A percentile compares a stretch with the other conserved stretches of the same genome.
These are phyloP conservation scores for Platichthys stellatus DNA, from an alignment of 2,113 vertebrate genomes.

Conservation along the genomic window DNA sequence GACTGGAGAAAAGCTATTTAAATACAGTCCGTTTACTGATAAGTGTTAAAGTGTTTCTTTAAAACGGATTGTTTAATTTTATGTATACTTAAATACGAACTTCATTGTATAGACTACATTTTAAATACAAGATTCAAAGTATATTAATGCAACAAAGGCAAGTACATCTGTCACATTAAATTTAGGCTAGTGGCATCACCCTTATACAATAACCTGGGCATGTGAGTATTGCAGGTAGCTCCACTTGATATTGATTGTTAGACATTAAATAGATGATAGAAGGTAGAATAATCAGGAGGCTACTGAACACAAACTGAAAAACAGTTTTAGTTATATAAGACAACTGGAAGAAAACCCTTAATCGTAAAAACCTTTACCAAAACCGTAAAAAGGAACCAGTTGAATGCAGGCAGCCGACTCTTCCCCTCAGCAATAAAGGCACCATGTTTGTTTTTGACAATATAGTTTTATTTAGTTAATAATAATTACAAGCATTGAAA, in stretches of 20 bases:
- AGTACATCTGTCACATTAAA: neutral
- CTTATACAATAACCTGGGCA: neutral
- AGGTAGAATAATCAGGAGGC: neutral
- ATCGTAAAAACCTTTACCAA: no score
- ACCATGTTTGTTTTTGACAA: slow-evolving; percentile 43
- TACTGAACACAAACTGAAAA: neutral
- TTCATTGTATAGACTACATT: no score
- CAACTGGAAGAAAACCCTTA: neutral
- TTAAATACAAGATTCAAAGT: no score
- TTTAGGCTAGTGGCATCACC: neutral
- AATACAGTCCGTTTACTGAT: no score
- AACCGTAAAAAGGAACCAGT: no score
- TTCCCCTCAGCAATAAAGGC: slow-evolving; percentile 26
- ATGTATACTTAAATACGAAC: no score
- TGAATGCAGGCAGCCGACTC: neutral
- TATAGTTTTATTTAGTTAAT: slow-evolving; percentile 75
- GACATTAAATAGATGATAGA: neutral
- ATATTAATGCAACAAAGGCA: no score
- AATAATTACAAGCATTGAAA: slow-evolving; percentile 68
- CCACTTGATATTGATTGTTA: neutral
- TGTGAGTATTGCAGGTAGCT: neutral
- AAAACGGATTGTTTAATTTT: no score
- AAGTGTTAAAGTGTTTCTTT: no score
- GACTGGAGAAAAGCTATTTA: no score
- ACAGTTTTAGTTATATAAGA: neutral